Evolutionary conservation across 2,888 invertebrate species (phyloP), one percentile per base, ranked within the genome.

Genomic region (Brachylomia viminalis): DNA sequence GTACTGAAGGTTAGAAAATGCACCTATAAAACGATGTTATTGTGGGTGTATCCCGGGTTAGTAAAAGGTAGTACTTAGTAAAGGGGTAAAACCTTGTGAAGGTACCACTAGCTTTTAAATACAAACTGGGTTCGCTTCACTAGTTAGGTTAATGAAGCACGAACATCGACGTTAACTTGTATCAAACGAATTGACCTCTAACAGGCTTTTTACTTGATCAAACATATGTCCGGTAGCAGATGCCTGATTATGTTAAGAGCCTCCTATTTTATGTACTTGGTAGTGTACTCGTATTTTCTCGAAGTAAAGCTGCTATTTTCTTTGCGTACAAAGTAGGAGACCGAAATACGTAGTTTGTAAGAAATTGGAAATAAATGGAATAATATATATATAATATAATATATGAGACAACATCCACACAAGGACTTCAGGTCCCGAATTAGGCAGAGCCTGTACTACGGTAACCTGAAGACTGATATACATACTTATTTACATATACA

Each of bases 191-290:
- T 87, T 80, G 84, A 82, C 82, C 76, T 83, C 54, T 83, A 83
- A 79, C 79, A 79, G 71, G 86, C 91, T 92, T 91, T 92, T 88
- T 91, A 87, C 89, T 80, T 91, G 89, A 93, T 93, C 89, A 92
- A 91, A 92, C 88, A 90, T 83, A 81, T 86, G 86, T 76, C 47
- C 65, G 77, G 85, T 75, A 79, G 17, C 86, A 87, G 85, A 80
- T 87, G 86, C 59, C 45, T 83, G 80, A 80, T 88, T 77, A 75
- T 62, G 38, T 80, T 83, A 72, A 86, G 79, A 83, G 88, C 77
- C 42, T 73, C 59, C 54, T 73, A 80, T 72, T 86, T 80, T 79
- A 77, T 73, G 67, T 56, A 38, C 33, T 45, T 75, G 42, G 49
- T 69, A 59, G 27, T 72, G 13, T 79, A n/a, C n/a, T n/a, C n/a